phyloP scores from a whole-genome alignment of 2,113 vertebrate genomes.

The Ceuthmochares aereus region DNA sequence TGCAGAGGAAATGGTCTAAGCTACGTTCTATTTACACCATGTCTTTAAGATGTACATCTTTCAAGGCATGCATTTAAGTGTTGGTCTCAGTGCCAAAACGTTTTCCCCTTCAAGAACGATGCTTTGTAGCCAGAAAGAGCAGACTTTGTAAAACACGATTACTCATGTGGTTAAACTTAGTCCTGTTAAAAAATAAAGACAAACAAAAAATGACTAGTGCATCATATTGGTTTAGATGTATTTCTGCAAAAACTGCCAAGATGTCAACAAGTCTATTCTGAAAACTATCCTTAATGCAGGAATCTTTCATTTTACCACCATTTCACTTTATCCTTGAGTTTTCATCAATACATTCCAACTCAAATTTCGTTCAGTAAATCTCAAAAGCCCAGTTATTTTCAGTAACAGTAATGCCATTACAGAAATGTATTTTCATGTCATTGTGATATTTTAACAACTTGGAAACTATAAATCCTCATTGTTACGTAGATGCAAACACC shows the following conservation, averaged over 20 bases:
- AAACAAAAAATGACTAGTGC: background rate
- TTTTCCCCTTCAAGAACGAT: constrained; percentile 38
- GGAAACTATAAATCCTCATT: constrained; percentile 40
- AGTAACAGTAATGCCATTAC: constrained; percentile 13
- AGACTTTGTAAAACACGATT: constrained; percentile 48
- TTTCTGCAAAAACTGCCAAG: background rate
- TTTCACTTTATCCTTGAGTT: background rate
- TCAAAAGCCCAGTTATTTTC: background rate
- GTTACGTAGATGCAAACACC: constrained; percentile 1
- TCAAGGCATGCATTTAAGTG: background rate
- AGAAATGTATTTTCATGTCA: constrained; percentile 37
- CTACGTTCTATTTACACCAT: background rate
- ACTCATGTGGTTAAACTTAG: constrained; percentile 18
- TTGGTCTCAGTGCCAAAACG: constrained; percentile 46
- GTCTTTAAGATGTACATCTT: constrained; percentile 3
- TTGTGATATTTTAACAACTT: constrained; percentile 35
- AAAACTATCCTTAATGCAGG: background rate
- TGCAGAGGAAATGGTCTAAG: constrained; percentile 19
- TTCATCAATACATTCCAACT: constrained; percentile 32
- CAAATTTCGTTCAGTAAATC: constrained; percentile 17
- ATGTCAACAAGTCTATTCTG: background rate
- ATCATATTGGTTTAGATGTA: background rate
- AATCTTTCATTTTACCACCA: background rate
- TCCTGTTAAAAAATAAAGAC: background rate
- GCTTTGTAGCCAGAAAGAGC: constrained; percentile 51